These are phyloP conservation scores for Phyllostomus hastatus DNA, from an alignment of 2,113 vertebrate genomes.

Conservation along the genomic window DNA sequence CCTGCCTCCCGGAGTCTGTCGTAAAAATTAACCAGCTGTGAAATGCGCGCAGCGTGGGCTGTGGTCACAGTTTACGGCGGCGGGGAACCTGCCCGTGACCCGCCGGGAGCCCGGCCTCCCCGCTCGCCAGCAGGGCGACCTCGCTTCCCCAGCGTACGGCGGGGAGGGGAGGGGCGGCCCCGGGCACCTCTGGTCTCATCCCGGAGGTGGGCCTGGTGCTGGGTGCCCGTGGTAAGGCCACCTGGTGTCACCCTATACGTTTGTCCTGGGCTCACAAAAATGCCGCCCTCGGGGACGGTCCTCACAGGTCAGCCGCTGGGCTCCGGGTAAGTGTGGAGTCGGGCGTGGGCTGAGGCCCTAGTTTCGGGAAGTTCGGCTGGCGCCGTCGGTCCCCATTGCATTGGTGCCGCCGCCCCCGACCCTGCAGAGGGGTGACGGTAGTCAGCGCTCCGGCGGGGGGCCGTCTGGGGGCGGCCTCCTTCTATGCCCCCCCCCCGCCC, in stretches of 20 bases:
- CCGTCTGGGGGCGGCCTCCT: no score
- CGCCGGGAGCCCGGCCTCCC: rapidly evolving
- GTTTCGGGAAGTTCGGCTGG: not conserved
- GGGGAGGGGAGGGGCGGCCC: no score
- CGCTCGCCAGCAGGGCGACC: rapidly evolving
- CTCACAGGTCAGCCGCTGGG: rapidly evolving
- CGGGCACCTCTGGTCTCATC: rapidly evolving
- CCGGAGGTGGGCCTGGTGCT: not conserved
- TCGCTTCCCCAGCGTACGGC: not conserved
- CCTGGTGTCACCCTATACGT: rapidly evolving
- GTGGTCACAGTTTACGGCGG: conserved; percentile 59
- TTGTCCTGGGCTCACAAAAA: not conserved
- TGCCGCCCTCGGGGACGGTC: rapidly evolving
- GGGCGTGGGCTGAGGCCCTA: not conserved
- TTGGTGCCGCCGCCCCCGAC: rapidly evolving
- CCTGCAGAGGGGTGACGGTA: rapidly evolving
- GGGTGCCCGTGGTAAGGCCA: not conserved
- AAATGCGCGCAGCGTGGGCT: conserved; percentile 68
- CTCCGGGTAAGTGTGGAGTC: rapidly evolving
- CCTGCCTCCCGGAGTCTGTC: conserved; percentile 55
- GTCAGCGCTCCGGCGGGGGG: rapidly evolving
- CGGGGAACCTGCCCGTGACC: conserved; percentile 41
- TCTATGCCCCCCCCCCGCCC: not conserved
- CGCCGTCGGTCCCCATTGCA: rapidly evolving
- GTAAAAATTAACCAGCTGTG: conserved; percentile 77